phyloP scores from a whole-genome alignment of 2,888 invertebrate species.

The Machimus rusticus region DNA sequence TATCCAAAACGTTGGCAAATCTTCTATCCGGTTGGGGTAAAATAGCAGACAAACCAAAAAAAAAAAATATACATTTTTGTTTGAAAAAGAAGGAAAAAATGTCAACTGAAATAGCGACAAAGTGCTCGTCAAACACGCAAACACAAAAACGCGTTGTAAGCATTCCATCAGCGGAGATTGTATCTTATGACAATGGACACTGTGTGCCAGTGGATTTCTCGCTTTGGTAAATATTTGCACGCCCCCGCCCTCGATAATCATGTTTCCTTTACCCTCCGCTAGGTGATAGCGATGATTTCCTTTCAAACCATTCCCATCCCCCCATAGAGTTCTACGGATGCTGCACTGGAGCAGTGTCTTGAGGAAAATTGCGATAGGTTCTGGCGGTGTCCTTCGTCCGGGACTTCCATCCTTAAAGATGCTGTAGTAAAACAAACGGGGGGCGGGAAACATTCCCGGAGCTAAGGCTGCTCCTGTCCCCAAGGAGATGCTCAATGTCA shows the following conservation, averaged over 20 bases:
- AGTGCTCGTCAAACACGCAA: slow-evolving; percentile 29
- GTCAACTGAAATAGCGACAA: slow-evolving; percentile 9
- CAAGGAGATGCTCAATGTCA: slow-evolving; percentile 11
- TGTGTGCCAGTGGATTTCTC: background rate
- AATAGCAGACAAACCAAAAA: background rate
- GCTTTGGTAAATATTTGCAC: slow-evolving; percentile 18
- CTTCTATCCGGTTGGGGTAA: background rate
- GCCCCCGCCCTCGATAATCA: background rate
- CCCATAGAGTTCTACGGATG: background rate
- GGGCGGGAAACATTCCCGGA: background rate
- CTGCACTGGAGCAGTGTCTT: background rate
- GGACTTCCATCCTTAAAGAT: background rate
- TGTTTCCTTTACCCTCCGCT: background rate
- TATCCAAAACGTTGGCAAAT: background rate
- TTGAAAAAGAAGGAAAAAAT: background rate
- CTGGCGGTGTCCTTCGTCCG: background rate
- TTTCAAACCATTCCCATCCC: background rate
- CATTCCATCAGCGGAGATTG: slow-evolving; percentile 28
- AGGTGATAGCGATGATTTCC: background rate
- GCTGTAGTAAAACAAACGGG: slow-evolving; percentile 2
- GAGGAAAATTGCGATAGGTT: background rate
- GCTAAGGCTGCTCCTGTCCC: background rate
- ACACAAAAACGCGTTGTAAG: slow-evolving; percentile 26
- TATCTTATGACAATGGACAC: slow-evolving; percentile 22
- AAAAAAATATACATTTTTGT: background rate